Percentiles rank a stretch among this genome's conserved stretches.
These are phyloP conservation scores for Apocheima hispidaria DNA, from an alignment of 2,888 invertebrate genomes.

Conservation along the genomic window DNA sequence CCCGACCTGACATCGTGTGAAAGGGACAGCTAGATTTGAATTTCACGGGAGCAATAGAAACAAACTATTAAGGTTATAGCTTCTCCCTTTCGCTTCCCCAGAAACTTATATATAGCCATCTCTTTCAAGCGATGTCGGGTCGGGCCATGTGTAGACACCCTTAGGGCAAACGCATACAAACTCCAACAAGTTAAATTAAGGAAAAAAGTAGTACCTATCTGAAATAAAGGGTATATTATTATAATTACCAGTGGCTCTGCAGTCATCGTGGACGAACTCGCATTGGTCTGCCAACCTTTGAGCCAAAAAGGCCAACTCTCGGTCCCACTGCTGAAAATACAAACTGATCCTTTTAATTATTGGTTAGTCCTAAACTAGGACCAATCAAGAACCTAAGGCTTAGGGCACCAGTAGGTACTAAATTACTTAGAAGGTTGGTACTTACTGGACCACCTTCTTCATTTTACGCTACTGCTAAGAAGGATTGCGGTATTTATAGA, in stretches of 20 bases:
- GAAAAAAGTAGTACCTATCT: neutral
- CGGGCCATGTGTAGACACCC: no score
- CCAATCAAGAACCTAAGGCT: neutral
- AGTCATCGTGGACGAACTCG: conserved; percentile 75
- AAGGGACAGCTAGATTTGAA: no score
- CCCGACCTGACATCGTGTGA: no score
- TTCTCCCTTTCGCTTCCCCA: no score
- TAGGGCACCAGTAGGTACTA: neutral
- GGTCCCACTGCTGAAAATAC: conserved; percentile 71
- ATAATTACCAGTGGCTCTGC: conserved; percentile 74
- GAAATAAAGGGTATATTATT: neutral
- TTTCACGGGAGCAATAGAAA: no score
- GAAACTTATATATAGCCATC: no score
- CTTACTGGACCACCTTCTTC: no score
- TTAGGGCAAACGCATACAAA: no score
- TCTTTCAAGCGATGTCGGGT: no score
- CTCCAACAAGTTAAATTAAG: neutral
- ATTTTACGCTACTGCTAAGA: no score
- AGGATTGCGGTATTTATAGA: no score
- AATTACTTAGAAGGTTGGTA: neutral
- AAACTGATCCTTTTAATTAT: conserved; percentile 14
- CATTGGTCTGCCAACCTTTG: conserved; percentile 78
- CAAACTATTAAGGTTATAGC: no score
- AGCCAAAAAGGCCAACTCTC: conserved; percentile 71
- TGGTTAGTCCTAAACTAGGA: neutral